Base-by-base conservation (phyloP, 2,888 invertebrate genomes). In the Phyllotreta striolata region DNA sequence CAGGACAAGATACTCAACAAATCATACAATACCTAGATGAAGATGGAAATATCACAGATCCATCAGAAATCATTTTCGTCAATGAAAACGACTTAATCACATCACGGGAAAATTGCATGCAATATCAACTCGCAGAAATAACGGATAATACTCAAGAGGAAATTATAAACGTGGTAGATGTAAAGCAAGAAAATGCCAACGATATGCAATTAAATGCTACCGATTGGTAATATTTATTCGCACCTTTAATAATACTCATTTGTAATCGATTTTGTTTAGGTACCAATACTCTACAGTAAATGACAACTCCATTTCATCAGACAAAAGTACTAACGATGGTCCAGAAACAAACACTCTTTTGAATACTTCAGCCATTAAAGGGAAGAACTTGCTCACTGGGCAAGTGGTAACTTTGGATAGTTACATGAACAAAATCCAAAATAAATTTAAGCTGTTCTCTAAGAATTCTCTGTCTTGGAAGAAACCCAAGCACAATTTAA, bases 351-450 rank as follows among this genome's bases (percentile, higher is more conserved):
- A 47, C 1, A 38, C 55, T 9, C 41, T 40, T 1, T 5, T 70
- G 4, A 71, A 72, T 55, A 52, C 73, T 10, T 67, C 70, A 8
- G 64, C 66, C 49, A 74, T 75, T 47, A 69, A 69, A 8, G 77
- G 77, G 12, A 71, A 66, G 47, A 74, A 77, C 57, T 58, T 75
- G 7, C 62, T 75, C 38, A 76, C 77, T 2, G 77, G 77, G 7
- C 76, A 76, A 64, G 72, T 70, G 2, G 74, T 77, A 4, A 71
- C 73, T 0, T 63, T 76, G 13, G 68, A 74, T 8, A 71, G 68
- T 56, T 74, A 74, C 58, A 66, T 77, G 66, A 68, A 73, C 44
- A 77, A 73, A 58, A 51, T 73, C 10, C 63, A 71, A 52, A 64
- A 54, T 44, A 70, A 69, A 38, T 64, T 62, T 9, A 66, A 55